Base-by-base conservation (phyloP, 2,797 vertebrate genomes). In the Smutsia temminckii region DNA sequence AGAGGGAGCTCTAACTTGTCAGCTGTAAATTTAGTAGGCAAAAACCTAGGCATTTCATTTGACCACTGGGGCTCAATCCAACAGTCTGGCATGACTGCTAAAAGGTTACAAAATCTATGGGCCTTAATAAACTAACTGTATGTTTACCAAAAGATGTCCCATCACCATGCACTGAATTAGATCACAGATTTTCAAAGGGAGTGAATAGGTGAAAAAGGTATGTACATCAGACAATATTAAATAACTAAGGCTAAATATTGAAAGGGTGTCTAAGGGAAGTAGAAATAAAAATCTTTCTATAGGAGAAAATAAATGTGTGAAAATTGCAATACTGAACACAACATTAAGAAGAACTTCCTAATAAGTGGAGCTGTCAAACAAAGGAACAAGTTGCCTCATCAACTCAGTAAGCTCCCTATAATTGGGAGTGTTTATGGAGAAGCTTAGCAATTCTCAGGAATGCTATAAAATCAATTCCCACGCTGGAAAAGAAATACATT, bases 201-300 rank as follows among this genome's bases (percentile, higher is more conserved):
- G 27, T 87, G 14, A 87, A 49, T 1, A 71, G 6, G 34, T 85
- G 9, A 85, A 94, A 91, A 55, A 69, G 27, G 21, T 79, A 75
- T 32, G 9, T 32, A 80, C 10, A 92, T 75, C 53, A 95, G 53
- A 68, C 18, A 93, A 81, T 42, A 96, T 61, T 74, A 81, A 63
- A 55, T 32, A 92, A 89, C 20, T 74, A 79, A 94, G 69, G n/a
- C 17, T 69, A 57, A 85, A 59, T 68, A 66, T 71, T 93, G 88
- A 89, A 89, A 66, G n/a, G 4, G 0, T 75, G 1, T 75, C 51
- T 93, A n/a, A 85, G 9, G 21, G 34, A 69, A 94, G 46, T 59
- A 71, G 75, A 95, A 92, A 77, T 57, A 89, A 84, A 94, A 53
- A 55, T 80, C 72, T 77, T 77, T 87, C 69, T 79, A 74, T 40